These are phyloP conservation scores for Heliothis virescens DNA, from an alignment of 1,140 invertebrate species.

Conservation along the genomic window DNA sequence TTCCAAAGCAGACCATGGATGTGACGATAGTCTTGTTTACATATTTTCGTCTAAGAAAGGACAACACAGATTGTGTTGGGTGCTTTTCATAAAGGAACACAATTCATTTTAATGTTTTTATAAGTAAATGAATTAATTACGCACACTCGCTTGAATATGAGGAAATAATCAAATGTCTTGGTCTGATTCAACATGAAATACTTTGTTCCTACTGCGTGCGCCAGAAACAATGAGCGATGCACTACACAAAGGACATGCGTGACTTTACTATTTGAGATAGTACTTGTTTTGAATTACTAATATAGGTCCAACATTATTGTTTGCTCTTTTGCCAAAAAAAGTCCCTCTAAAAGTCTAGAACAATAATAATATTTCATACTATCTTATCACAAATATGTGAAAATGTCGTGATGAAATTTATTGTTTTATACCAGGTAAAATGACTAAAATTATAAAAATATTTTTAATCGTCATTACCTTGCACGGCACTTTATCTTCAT, in stretches of 20 bases:
- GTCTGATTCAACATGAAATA: slow-evolving; percentile 1
- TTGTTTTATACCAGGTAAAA: not conserved
- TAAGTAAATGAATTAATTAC: slow-evolving; percentile 7
- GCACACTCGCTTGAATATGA: not conserved
- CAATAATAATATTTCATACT: not conserved
- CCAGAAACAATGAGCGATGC: slow-evolving; percentile 12
- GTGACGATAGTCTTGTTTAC: slow-evolving; percentile 38
- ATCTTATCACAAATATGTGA: slow-evolving; percentile 13
- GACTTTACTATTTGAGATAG: slow-evolving; percentile 10
- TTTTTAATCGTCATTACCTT: not conserved
- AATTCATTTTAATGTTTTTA: slow-evolving; percentile 15
- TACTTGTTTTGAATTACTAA: not conserved
- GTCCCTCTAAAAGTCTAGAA: slow-evolving; percentile 24
- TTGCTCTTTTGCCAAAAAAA: not conserved
- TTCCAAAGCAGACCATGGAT: slow-evolving; percentile 56
- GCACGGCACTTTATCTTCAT: no score
- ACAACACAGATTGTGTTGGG: not conserved
- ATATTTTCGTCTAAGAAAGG: slow-evolving; percentile 9
- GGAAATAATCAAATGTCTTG: not conserved
- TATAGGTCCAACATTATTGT: not conserved
- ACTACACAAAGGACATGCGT: slow-evolving; percentile 33
- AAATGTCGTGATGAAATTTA: slow-evolving; percentile 16
- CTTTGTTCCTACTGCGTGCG: slow-evolving; percentile 1
- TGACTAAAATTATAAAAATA: slow-evolving; percentile 9
- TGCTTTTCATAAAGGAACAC: not conserved